phyloP scores from a whole-genome alignment of 2,797 vertebrate genomes.

The Stomatorhinus walkeri region DNA sequence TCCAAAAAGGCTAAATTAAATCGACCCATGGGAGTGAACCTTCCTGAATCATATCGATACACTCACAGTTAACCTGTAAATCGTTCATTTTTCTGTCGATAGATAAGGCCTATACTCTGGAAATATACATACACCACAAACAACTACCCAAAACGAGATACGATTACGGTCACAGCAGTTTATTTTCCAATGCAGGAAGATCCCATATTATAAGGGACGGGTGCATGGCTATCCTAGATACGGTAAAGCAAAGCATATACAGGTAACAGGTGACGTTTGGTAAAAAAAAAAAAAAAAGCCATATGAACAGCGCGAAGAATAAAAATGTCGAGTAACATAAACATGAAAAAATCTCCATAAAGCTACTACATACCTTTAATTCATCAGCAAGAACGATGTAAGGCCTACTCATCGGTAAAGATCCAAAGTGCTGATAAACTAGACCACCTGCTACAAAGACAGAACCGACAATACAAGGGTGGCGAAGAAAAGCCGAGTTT shows the following conservation, averaged over 20 bases:
- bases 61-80: not conserved
- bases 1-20: not conserved
- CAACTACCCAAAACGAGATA: not conserved
- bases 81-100: not conserved
- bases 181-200: not conserved
- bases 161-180: not conserved
- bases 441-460: conserved; percentile 41
- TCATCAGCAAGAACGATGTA: conserved; percentile 46
- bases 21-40: not conserved
- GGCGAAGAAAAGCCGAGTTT: conserved; percentile 9
- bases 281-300: not conserved
- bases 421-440: conserved; percentile 32
- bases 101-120: not conserved
- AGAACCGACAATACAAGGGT: conserved; percentile 41
- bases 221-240: not conserved
- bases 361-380: conserved; percentile 44
- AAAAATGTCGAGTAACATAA: not conserved
- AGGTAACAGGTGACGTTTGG: not conserved
- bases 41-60: not conserved
- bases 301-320: not conserved
- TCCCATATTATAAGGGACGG: not conserved
- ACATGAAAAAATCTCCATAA: not conserved
- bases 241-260: not conserved
- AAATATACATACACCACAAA: not conserved
- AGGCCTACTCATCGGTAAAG: conserved; percentile 30